Base-by-base conservation (phyloP, 2,888 invertebrate genomes). In the Marasmarcha lunaedactyla region DNA sequence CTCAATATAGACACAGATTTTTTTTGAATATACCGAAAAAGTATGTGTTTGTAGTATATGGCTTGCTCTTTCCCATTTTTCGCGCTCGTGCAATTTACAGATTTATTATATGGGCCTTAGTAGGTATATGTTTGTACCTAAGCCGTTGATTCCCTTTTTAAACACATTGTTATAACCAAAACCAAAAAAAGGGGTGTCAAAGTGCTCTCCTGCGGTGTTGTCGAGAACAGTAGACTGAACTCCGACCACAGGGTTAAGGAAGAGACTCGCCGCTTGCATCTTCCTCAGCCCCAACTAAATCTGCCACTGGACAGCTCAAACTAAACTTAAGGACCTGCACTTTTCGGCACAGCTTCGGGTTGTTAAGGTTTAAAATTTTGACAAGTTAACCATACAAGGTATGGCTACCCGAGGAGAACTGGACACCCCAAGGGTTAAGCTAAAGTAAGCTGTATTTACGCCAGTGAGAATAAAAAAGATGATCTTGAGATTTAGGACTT, bases 141-240 rank as follows among this genome's bases (percentile, higher is more conserved):
- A n/a, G n/a, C n/a, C n/a, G n/a, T n/a, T n/a, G n/a, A n/a, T n/a
- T n/a, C n/a, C n/a, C n/a, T n/a, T n/a, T n/a, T n/a, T n/a, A n/a
- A n/a, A n/a, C n/a, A n/a, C n/a, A n/a, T n/a, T n/a, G n/a, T n/a
- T n/a, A n/a, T n/a, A n/a, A n/a, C 9, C 11, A 30, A 11, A 30
- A 7, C n/a, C 30, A 72, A 68, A 63, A 50, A 49, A n/a, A n/a
- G n/a, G n/a, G 67, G 54, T 68, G 73, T 74, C 74, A 66, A 72
- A 46, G 1, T 34, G 50, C 63, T 69, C 73, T 76, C 57, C 72
- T 65, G 30, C 76, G 67, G 76, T 72, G 62, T 48, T 41, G 59
- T 47, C 43, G 77, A 77, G 78, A 71, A 70, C 76, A 74, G 72
- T 57, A 61, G 39, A 59, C 73, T 74, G 74, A 68, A 71, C 74